Conservation (phyloP, 1,140 invertebrate species). For the Eumeta japonica region DNA sequence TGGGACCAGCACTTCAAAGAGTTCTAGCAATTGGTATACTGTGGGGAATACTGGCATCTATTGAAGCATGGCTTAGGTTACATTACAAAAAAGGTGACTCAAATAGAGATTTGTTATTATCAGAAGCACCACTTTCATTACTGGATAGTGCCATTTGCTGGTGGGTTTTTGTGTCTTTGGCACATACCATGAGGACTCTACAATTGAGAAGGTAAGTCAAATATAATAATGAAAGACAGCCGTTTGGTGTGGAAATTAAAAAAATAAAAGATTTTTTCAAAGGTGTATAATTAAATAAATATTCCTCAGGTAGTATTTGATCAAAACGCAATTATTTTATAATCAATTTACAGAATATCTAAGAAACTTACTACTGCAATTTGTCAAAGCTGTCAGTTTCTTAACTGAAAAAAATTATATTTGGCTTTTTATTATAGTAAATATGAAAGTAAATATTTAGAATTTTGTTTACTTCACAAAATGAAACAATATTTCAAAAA, state of each 20-base stretch:
- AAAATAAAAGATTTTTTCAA: constrained; percentile 24
- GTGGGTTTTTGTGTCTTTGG: constrained; percentile 87
- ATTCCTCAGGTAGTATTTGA: no score
- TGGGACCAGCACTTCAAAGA: constrained; percentile 82
- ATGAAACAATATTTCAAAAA: no score
- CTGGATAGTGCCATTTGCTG: constrained; percentile 73
- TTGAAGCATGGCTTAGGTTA: constrained; percentile 79
- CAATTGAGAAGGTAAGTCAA: constrained; percentile 66
- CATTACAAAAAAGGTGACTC: constrained; percentile 67
- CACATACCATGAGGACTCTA: constrained; percentile 85
- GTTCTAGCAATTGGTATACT: constrained; percentile 79
- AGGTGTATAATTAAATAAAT: constrained; percentile 7
- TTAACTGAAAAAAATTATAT: no score
- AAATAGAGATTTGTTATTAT: constrained; percentile 67
- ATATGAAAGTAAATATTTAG: no score
- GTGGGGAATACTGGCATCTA: constrained; percentile 79
- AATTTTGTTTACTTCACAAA: no score
- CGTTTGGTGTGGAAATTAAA: constrained; percentile 1
- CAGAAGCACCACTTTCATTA: constrained; percentile 71
- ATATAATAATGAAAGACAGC: background rate
- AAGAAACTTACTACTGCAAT: no score
- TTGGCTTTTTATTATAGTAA: no score
- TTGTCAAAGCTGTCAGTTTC: no score
- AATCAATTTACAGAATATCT: constrained; percentile 4
- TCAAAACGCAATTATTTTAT: constrained; percentile 5